Evolutionary conservation across 2,888 invertebrate genomes (phyloP), one percentile per base, ranked within the genome.

Genomic region (Hedya salicella): DNA sequence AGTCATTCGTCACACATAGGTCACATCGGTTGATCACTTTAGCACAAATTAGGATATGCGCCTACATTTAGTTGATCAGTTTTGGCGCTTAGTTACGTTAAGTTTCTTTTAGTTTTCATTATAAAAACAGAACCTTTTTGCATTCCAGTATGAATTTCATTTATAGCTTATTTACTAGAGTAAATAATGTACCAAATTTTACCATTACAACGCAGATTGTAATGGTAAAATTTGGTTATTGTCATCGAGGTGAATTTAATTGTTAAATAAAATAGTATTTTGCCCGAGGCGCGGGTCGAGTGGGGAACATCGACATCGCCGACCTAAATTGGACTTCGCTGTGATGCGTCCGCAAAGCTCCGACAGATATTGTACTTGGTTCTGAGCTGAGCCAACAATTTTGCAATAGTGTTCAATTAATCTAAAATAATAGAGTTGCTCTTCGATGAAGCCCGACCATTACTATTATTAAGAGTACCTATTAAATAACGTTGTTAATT

Each of bases 361-460:
- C 53, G 16, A 25, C 36, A 53, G 36, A 62, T 16, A 46, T 44
- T 53, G 53, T 52, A 44, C 25, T 52, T 42, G 50, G 32, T 14
- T 44, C 19, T 14, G 16, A 19, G 52, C 32, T 53, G 52, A 62
- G 52, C 44, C 19, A 62, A 44, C 44, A 39, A 14, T 48, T 59
- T 59, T 46, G 48, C 19, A 59, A 59, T 59, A 48, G 36, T 59
- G 48, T 48, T 39, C 48, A 48, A 59, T 59, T 59, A 59, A 59
- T 32, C 57, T 57, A 30, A 57, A 59, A 48, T 48, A 59, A 32
- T 32, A 17, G 59, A 46, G 59, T 46, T 30, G 48, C 8, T 17
- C 42, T 48, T 48, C 46, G 13, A 39, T 36, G 1, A 48, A 59
- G 19, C 14, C 39, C n/a, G 21, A 21, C 21, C 21, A 21, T 36